These are phyloP conservation scores for Spilosoma lubricipeda DNA, from an alignment of 2,888 invertebrate species.

Conservation along the genomic window DNA sequence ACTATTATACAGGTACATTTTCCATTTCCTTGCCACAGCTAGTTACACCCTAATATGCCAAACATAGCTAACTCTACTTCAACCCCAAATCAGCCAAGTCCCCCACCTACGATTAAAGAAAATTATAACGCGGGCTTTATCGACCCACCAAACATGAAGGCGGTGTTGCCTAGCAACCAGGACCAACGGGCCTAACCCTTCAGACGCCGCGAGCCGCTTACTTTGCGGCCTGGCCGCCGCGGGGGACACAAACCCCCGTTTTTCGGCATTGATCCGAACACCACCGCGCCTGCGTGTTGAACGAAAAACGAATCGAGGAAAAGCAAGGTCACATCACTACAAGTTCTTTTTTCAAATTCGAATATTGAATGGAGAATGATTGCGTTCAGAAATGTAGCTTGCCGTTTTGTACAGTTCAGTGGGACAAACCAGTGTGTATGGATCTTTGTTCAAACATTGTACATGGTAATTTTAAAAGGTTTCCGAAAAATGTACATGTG, in stretches of 20 bases:
- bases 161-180: conserved; percentile 81
- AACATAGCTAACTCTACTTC: conserved; percentile 60
- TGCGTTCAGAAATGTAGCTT: conserved; percentile 73
- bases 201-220: conserved; percentile 82
- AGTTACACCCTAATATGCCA: conserved; percentile 30
- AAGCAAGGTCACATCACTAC: conserved; percentile 84
- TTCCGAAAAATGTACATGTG: background rate
- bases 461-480: conserved; percentile 16
- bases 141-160: conserved; percentile 74
- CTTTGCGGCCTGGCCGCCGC: conserved; percentile 74
- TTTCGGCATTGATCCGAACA: conserved; percentile 84
- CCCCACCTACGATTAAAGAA: conserved; percentile 76
- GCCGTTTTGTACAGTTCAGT: conserved; percentile 66
- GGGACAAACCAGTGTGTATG: conserved; percentile 63
- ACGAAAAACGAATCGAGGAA: conserved; percentile 82
- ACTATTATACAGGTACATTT: background rate
- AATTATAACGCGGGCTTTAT: conserved; percentile 78
- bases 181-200: conserved; percentile 76
- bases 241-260: conserved; percentile 76
- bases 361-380: conserved; percentile 83
- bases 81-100: conserved; percentile 49
- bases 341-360: conserved; percentile 83
- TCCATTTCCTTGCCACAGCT: background rate
- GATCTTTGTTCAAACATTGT: conserved; percentile 22
- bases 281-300: conserved; percentile 82